These are phyloP conservation scores for Phenacoccus solenopsis DNA, from an alignment of 1,140 invertebrate genomes.

Conservation along the genomic window DNA sequence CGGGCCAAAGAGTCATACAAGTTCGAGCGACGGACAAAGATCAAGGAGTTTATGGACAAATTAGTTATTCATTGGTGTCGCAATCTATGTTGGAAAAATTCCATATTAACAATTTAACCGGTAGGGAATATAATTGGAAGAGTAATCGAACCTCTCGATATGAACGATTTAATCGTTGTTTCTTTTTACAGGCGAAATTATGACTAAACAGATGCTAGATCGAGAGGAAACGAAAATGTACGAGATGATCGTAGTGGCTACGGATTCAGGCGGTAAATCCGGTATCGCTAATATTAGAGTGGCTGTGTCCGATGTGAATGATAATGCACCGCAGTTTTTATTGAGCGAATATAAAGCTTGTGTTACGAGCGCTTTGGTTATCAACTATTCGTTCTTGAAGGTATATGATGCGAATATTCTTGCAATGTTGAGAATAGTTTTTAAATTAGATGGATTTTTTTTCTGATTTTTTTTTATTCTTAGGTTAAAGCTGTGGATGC, in stretches of 20 bases:
- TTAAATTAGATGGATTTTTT: not conserved
- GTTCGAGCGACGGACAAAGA: slow-evolving; percentile 71
- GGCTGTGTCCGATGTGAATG: slow-evolving; percentile 70
- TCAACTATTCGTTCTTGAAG: slow-evolving; percentile 50
- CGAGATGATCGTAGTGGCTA: slow-evolving; percentile 69
- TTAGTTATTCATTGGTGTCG: slow-evolving; percentile 70
- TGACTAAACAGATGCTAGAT: slow-evolving; percentile 60
- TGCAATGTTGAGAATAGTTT: not conserved
- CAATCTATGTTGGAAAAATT: slow-evolving; percentile 63
- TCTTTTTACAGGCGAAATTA: slow-evolving; percentile 52
- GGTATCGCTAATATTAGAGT: slow-evolving; percentile 67
- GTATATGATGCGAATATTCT: slow-evolving; percentile 35
- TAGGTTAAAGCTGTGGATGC: slow-evolving; percentile 22
- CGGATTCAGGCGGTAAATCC: slow-evolving; percentile 67
- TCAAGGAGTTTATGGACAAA: slow-evolving; percentile 59
- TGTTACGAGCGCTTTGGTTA: slow-evolving; percentile 46
- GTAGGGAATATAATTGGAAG: slow-evolving; percentile 28
- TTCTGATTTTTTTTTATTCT: not conserved
- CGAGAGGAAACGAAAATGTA: slow-evolving; percentile 60
- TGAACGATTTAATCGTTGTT: slow-evolving; percentile 4
- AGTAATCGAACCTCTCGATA: too few species aligned
- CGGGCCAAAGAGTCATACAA: slow-evolving; percentile 56
- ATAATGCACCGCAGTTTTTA: slow-evolving; percentile 70
- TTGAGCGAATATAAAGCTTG: slow-evolving; percentile 65
- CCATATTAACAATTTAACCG: slow-evolving; percentile 55